phyloP scores from a whole-genome alignment of 2,888 invertebrate genomes.

The Dioctria rufipes region DNA sequence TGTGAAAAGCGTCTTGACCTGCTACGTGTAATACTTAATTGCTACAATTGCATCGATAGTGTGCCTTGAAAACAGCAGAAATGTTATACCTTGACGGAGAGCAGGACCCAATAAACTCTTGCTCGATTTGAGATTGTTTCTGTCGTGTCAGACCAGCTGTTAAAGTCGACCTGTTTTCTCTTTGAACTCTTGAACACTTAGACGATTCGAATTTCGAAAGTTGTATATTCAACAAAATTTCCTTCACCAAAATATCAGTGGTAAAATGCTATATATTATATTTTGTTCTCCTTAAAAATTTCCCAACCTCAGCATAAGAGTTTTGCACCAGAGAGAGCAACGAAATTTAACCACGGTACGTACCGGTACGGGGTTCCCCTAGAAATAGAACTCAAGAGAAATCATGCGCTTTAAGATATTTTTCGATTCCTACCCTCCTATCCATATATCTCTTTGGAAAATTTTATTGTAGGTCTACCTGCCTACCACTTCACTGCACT shows the following conservation, averaged over 20 bases:
- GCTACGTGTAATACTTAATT: constrained; percentile 28
- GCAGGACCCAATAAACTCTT: background rate
- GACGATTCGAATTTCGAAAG: background rate
- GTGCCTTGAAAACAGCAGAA: constrained; percentile 1
- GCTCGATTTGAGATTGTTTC: background rate
- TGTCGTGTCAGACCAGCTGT: background rate
- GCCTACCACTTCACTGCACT: no score
- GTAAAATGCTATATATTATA: no score
- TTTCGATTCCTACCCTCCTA: no score
- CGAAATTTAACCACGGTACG: background rate
- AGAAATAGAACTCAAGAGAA: constrained; percentile 22
- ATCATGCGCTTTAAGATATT: constrained; percentile 9
- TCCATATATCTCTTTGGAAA: no score
- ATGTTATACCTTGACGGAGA: constrained; percentile 16
- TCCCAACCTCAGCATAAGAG: background rate
- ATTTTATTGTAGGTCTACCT: no score
- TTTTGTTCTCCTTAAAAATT: background rate
- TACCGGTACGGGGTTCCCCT: background rate
- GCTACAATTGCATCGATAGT: constrained; percentile 26
- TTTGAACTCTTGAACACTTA: background rate
- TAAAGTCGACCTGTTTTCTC: background rate
- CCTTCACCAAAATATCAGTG: background rate
- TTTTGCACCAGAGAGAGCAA: background rate
- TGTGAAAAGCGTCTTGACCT: constrained; percentile 30
- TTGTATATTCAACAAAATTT: background rate